A percentile compares a stretch with the other conserved stretches of the same genome.
Evolutionary conservation across 2,113 vertebrate species (phyloP).

Genomic region (Telmatochromis brachygnathus): DNA sequence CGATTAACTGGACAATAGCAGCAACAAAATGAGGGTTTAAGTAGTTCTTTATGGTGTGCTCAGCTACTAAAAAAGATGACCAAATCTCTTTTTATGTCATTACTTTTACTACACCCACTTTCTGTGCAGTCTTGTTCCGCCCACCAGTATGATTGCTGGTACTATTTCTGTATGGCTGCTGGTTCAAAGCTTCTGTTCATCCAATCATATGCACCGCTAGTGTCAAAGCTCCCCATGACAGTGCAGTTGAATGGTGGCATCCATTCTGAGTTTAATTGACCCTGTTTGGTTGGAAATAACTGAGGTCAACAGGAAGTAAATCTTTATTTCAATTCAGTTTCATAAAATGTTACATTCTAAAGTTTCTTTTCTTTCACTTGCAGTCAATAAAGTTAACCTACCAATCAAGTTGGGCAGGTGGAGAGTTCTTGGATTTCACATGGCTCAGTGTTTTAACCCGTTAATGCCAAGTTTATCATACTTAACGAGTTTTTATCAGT

Average conservation of each 20-base stretch:
- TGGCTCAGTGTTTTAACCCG: neutral
- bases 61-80: neutral
- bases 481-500: neutral
- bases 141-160: neutral
- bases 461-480: neutral
- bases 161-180: neutral
- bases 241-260: neutral
- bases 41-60: neutral
- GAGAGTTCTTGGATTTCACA: neutral
- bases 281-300: neutral
- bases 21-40: neutral
- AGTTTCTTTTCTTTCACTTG: neutral
- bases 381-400: neutral
- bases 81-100: neutral
- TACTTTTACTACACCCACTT: neutral
- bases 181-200: conserved; percentile 5
- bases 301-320: neutral
- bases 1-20: neutral
- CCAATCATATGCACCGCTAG: neutral
- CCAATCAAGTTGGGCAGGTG: neutral
- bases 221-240: neutral
- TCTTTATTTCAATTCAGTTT: neutral
- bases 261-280: neutral
- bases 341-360: neutral
- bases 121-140: neutral